Conservation (phyloP, 1,140 invertebrate species). For the Apocrypta bakeri region DNA sequence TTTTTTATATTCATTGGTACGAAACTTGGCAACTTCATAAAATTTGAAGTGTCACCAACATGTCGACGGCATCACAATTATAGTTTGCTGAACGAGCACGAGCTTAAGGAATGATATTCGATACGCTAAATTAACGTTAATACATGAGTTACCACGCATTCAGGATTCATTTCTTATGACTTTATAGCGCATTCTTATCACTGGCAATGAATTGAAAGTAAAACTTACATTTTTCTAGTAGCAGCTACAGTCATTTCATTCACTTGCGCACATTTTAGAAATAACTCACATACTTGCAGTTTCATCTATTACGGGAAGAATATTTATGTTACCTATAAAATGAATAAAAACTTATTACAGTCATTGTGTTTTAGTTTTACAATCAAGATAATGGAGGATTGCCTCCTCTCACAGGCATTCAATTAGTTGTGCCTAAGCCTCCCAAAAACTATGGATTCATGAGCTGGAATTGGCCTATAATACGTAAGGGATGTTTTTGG, state of each 20-base stretch:
- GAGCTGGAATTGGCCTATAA: constrained; percentile 87
- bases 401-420: constrained; percentile 73
- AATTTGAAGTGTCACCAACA: not conserved
- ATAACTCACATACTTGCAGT: too few relatives aligned
- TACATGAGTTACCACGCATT: not conserved
- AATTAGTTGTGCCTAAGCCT: constrained; percentile 76
- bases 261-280: not conserved
- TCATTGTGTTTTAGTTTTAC: constrained; percentile 66
- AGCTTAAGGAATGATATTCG: constrained; percentile 9
- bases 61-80: not conserved
- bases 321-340: not conserved
- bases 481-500: constrained; percentile 83
- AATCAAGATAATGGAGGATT: constrained; percentile 77
- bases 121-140: constrained; percentile 20
- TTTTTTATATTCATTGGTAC: not conserved
- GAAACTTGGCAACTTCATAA: constrained; percentile 16
- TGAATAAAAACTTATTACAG: not conserved
- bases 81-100: constrained; percentile 7
- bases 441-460: constrained; percentile 81
- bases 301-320: too few relatives aligned
- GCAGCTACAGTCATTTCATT: not conserved
- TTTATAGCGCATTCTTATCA: not conserved
- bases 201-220: not conserved
- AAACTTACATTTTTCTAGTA: not conserved
- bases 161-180: too few relatives aligned